Percentiles rank a stretch among this genome's conserved stretches.
These are phyloP conservation scores for Tipula helvola DNA, from an alignment of 2,888 invertebrate genomes.

Conservation along the genomic window DNA sequence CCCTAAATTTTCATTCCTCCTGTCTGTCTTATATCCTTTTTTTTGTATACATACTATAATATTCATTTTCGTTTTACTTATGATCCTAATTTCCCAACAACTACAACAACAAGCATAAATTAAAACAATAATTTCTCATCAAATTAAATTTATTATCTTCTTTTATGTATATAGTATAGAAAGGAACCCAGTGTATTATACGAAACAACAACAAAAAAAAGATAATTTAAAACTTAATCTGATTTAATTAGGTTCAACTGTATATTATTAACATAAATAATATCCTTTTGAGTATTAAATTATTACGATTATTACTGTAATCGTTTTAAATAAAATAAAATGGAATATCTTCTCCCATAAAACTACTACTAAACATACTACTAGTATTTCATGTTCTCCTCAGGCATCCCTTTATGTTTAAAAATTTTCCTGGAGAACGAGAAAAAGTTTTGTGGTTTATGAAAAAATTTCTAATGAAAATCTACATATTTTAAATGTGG, in stretches of 20 bases:
- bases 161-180: not conserved
- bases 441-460: not conserved
- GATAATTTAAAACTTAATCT: not conserved
- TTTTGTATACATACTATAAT: not conserved
- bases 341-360: not conserved
- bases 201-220: not conserved
- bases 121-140: constrained; percentile 4
- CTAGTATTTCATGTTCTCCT: not conserved
- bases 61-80: not conserved
- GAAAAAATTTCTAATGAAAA: not conserved
- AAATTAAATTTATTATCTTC: not conserved
- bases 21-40: not conserved
- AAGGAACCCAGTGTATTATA: not conserved
- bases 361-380: not conserved
- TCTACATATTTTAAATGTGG: not conserved
- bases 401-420: not conserved
- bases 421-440: not conserved
- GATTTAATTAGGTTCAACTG: constrained; percentile 4
- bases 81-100: not conserved
- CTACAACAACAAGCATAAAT: not conserved
- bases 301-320: not conserved
- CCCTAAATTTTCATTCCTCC: not conserved
- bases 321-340: not conserved
- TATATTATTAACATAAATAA: not conserved
- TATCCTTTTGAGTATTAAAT: not conserved